A percentile compares a stretch with the other conserved stretches of the same genome.
phyloP scores from a whole-genome alignment of 2,888 invertebrate species.

The Lasius fuliginosus region DNA sequence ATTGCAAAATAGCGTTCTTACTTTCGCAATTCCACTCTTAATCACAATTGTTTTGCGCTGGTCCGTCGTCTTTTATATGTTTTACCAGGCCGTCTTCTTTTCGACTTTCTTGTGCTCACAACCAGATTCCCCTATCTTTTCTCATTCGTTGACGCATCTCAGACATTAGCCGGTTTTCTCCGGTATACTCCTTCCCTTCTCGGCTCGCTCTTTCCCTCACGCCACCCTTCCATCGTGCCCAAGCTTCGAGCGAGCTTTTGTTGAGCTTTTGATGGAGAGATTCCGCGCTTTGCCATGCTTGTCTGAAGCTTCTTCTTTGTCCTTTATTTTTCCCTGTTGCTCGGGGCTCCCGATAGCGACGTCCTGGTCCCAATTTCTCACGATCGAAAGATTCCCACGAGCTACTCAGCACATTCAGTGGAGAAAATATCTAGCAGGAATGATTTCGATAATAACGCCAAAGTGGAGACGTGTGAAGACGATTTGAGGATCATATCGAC shows the following conservation, averaged over 20 bases:
- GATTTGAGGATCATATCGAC: slow-evolving; percentile 36
- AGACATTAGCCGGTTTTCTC: slow-evolving; percentile 78
- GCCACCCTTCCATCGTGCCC: slow-evolving; percentile 61
- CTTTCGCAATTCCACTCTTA: background rate
- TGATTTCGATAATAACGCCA: slow-evolving; percentile 53
- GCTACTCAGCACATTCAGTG: slow-evolving; percentile 53
- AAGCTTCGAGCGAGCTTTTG: slow-evolving; percentile 76
- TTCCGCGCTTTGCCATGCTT: slow-evolving; percentile 76
- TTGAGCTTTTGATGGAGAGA: slow-evolving; percentile 79
- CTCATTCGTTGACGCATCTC: slow-evolving; percentile 71
- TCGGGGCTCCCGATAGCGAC: slow-evolving; percentile 59
- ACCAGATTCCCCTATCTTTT: slow-evolving; percentile 37
- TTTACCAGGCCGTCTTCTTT: slow-evolving; percentile 45
- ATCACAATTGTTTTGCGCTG: slow-evolving; percentile 52
- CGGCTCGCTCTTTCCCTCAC: slow-evolving; percentile 59
- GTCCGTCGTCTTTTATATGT: slow-evolving; percentile 30
- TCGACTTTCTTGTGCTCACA: slow-evolving; percentile 50
- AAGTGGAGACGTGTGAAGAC: slow-evolving; percentile 33
- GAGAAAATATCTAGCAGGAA: slow-evolving; percentile 34
- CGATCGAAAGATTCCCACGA: slow-evolving; percentile 67
- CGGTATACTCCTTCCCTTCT: slow-evolving; percentile 53
- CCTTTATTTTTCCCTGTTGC: slow-evolving; percentile 34
- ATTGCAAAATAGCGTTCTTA: slow-evolving; percentile 5
- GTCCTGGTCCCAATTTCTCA: slow-evolving; percentile 71
- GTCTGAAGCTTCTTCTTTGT: slow-evolving; percentile 67